These are phyloP conservation scores for Mellivora capensis DNA, from an alignment of 2,113 vertebrate species.

Conservation along the genomic window DNA sequence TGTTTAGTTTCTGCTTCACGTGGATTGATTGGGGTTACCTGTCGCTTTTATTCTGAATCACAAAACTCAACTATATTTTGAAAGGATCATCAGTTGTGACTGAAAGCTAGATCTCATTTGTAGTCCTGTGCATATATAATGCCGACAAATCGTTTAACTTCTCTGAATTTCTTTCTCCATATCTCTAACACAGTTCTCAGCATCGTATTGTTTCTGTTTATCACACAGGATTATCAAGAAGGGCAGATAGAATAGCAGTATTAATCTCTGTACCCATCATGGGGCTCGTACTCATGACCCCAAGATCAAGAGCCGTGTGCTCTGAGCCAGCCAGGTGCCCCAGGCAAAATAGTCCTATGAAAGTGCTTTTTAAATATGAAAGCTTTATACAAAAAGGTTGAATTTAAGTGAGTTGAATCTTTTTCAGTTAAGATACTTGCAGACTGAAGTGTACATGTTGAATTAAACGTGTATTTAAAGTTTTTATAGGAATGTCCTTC, in stretches of 20 bases:
- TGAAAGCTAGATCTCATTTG: neutral
- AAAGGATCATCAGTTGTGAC: neutral
- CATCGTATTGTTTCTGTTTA: neutral
- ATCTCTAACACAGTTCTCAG: neutral
- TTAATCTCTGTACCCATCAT: neutral
- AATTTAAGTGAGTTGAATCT: neutral
- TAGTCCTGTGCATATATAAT: neutral
- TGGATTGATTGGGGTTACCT: neutral
- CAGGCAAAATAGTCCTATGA: neutral
- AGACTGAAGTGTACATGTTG: neutral
- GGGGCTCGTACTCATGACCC: neutral
- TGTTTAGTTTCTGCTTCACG: neutral
- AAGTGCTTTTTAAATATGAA: neutral
- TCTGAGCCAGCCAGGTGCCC: neutral
- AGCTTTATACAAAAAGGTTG: neutral
- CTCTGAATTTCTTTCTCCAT: neutral
- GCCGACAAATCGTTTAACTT: neutral
- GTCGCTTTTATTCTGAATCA: neutral
- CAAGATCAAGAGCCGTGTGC: neutral
- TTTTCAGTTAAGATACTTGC: conserved; percentile 32
- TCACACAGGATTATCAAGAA: neutral
- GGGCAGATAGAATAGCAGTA: neutral
- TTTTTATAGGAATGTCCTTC: conserved; percentile 3
- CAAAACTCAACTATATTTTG: conserved; percentile 1
- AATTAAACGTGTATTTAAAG: neutral